phyloP scores from a whole-genome alignment of 30 jellyfish, hydroid and myxozoan species.

The Pseudorhiza aurosa region DNA sequence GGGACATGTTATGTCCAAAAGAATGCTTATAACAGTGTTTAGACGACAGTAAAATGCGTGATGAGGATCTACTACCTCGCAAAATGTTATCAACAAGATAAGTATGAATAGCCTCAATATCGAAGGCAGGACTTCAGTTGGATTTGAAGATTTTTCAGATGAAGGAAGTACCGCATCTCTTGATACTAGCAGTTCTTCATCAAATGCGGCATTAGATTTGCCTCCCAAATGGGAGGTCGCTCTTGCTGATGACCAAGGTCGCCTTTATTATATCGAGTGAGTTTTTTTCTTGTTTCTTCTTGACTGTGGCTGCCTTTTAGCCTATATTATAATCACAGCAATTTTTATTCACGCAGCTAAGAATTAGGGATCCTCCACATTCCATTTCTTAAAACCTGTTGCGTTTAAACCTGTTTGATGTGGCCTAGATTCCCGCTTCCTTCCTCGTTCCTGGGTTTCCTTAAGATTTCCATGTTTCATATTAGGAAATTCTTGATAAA shows the following conservation, averaged over 20 bases:
- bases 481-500: no score
- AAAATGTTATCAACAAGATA: no score
- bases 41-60: no score
- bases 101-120: background rate
- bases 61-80: no score
- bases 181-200: conserved; percentile 46
- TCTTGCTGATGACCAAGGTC: conserved; percentile 63
- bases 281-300: background rate
- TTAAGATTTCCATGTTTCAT: background rate
- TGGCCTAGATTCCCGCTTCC: conserved; percentile 35
- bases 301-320: no score
- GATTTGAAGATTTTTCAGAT: conserved; percentile 41
- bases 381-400: no score
- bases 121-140: conserved; percentile 15
- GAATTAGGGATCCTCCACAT: no score
- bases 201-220: conserved; percentile 39
- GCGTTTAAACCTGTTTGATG: no score
- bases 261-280: conserved; percentile 57
- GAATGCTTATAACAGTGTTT: no score
- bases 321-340: no score
- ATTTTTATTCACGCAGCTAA: no score
- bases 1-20: no score
- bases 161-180: conserved; percentile 54
- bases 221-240: conserved; percentile 76
- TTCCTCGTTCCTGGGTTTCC: conserved; percentile 37